Evolutionary conservation across 2,888 invertebrate species (phyloP), one percentile per base, ranked within the genome.

Genomic region (Camptogramma bilineatum): DNA sequence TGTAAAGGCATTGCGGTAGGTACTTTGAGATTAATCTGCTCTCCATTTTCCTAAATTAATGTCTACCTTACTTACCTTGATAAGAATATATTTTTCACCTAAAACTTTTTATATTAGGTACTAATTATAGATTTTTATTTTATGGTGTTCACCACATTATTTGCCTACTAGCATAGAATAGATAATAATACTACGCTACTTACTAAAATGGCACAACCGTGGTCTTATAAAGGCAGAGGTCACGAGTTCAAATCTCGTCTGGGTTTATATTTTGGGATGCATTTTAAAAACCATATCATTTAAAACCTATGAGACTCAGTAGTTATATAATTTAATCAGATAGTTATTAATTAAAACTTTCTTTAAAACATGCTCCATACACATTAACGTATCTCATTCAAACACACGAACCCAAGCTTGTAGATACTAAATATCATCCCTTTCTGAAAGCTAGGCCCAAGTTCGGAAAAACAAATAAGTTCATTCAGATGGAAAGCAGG

Each of bases 351-450:
- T 34, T 28, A 16, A 34, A 34, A 34, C 0, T 18, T 24, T 19
- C 8, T 24, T 62, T 57, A 31, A 44, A 55, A 52, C 51, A 60
- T 63, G 62, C 51, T 46, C 48, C 60, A 70, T 66, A 67, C 52
- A 68, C 57, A 68, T 72, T 70, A 70, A 63, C 66, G 18, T 62
- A 72, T 72, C 68, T 72, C 62, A 51, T 67, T 64, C 50, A 61
- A 66, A 69, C 69, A 72, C 52, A 52, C 68, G 52, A 21, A 64
- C 64, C 68, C 64, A 63, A 63, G 65, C 65, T 62, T 68, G 66
- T 66, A 46, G 46, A 54, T 46, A 64, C 67, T 61, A 64, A 69
- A 62, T 62, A 64, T 69, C 68, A 69, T 69, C 70, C 65, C 65
- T 70, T 52, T 64, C 54, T 55, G 61, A 57, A 71, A 73, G 47